Conservation (phyloP, 92 coral and sea anemone genomes). For the Palythoa caribaeorum region DNA sequence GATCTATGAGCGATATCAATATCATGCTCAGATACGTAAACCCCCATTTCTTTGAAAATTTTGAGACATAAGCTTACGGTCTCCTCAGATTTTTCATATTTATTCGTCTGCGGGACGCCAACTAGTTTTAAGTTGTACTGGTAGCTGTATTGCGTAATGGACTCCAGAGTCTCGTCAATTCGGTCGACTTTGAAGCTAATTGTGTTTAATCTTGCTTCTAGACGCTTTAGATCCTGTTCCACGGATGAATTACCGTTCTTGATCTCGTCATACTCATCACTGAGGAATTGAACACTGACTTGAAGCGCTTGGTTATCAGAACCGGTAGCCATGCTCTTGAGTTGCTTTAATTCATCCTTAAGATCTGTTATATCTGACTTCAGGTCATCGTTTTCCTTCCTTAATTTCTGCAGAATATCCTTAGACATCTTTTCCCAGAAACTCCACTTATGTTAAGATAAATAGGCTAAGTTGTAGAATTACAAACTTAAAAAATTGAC, state of each 20-base stretch:
- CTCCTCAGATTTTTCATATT: conserved; percentile 22
- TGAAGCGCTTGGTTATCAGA: conserved; percentile 12
- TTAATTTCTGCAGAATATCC: conserved; percentile 21
- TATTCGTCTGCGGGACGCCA: conserved; percentile 31
- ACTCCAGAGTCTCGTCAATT: conserved; percentile 42
- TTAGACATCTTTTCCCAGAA: conserved; percentile 15
- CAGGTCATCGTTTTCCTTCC: conserved; percentile 48
- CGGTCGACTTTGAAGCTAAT: not conserved
- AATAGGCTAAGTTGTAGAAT: too few relatives aligned
- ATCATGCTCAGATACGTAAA: conserved; percentile 3
- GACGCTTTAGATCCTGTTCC: conserved; percentile 19
- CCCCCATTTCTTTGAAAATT: conserved; percentile 28
- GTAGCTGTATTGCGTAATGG: conserved; percentile 23
- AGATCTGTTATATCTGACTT: conserved; percentile 17
- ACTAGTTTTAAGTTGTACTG: conserved; percentile 27
- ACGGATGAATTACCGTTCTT: conserved; percentile 27
- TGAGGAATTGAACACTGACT: conserved; percentile 30
- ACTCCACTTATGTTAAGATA: not conserved
- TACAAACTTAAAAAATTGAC: too few relatives aligned
- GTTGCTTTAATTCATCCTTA: conserved; percentile 13
- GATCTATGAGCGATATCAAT: conserved; percentile 46
- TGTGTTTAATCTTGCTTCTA: conserved; percentile 6
- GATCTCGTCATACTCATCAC: conserved; percentile 37
- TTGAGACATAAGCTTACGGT: conserved; percentile 21
- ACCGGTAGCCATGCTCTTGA: conserved; percentile 45